Conservation (phyloP, 2,113 vertebrate genomes). For the Pelmatolapia mariae region DNA sequence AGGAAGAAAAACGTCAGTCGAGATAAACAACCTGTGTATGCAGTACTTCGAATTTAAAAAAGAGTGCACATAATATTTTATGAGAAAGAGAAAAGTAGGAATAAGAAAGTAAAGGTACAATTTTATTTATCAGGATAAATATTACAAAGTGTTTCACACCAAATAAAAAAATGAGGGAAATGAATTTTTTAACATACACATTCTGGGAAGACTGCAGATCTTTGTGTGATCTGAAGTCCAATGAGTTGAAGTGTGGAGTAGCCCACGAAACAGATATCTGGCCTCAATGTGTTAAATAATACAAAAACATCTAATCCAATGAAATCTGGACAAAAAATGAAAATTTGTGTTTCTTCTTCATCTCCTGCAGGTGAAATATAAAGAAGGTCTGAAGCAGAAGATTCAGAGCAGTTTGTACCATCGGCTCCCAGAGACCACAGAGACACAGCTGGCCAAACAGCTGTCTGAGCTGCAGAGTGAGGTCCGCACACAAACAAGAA, state of each 20-base stretch:
- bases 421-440: slow-evolving; percentile 53
- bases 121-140: not conserved
- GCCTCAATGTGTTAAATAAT: not conserved
- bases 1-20: not conserved
- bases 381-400: slow-evolving; percentile 44
- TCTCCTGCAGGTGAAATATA: slow-evolving; percentile 45
- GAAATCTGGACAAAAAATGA: not conserved
- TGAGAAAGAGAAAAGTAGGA: not conserved
- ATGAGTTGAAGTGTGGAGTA: not conserved
- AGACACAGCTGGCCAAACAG: slow-evolving; percentile 58
- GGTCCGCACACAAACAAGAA: not conserved
- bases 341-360: not conserved
- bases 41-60: accelerated
- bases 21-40: not conserved
- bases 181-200: not conserved
- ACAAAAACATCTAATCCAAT: accelerated
- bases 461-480: slow-evolving; percentile 52
- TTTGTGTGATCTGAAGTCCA: not conserved
- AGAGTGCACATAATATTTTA: accelerated
- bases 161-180: not conserved
- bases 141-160: not conserved
- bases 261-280: not conserved
- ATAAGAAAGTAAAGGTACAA: not conserved
- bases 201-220: not conserved
- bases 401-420: slow-evolving; percentile 53